These are phyloP conservation scores for Strix occidentalis DNA, from an alignment of 2,797 vertebrate species.

Conservation along the genomic window DNA sequence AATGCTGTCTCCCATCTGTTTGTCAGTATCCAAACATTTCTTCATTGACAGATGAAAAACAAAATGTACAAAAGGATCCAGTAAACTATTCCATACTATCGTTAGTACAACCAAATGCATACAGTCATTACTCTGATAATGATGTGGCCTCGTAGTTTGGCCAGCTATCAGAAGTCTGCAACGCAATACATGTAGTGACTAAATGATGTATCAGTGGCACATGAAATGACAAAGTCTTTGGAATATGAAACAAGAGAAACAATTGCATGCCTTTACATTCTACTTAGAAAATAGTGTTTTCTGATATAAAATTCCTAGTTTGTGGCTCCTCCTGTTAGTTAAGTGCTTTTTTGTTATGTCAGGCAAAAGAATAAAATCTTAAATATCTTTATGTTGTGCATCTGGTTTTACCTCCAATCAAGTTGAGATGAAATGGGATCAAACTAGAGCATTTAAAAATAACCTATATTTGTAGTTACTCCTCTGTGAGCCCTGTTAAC, in stretches of 20 bases:
- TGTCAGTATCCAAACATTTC: slow-evolving; percentile 35
- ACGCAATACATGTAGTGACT: background rate
- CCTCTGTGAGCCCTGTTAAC: background rate
- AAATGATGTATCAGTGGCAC: background rate
- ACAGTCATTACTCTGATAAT: background rate
- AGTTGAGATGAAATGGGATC: background rate
- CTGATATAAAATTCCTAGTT: background rate
- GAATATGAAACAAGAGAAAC: background rate
- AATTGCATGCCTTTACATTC: background rate
- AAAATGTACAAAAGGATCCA: slow-evolving; percentile 28
- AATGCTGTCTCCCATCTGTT: slow-evolving; percentile 51
- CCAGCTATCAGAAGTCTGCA: background rate
- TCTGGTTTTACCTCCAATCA: background rate
- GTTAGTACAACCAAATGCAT: background rate
- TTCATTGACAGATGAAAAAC: slow-evolving; percentile 47
- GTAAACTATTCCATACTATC: slow-evolving; percentile 40
- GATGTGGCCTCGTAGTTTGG: slow-evolving; percentile 4
- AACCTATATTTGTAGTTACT: background rate
- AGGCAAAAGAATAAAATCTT: background rate
- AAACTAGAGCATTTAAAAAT: background rate
- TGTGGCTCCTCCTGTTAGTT: background rate
- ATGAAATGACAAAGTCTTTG: background rate
- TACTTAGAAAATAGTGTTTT: background rate
- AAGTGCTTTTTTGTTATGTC: background rate
- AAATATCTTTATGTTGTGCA: background rate